Evolutionary conservation across 2,888 invertebrate genomes (phyloP), one percentile per base, ranked within the genome.

Genomic region (Rotaria macrura): DNA sequence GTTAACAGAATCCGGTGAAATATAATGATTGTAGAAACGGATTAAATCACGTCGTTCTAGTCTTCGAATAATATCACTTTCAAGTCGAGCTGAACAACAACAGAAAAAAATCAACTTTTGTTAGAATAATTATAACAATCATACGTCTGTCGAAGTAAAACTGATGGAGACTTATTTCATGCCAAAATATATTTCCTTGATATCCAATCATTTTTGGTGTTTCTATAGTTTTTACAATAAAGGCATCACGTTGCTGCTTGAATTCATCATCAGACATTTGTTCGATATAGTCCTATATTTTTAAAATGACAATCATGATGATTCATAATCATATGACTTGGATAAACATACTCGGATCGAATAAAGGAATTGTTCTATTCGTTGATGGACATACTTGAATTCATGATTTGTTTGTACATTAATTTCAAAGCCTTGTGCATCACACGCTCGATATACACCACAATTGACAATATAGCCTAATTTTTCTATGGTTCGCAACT

Each of bases 401-500:
- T 94, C 94, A 57, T 93, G 89, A 85, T 92, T 92, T 14, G 92
- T 92, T 88, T 93, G 93, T 4, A 93, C 91, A 57, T 92, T 91
- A 38, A 93, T 89, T 43, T 91, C 88, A 47, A 92, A 87, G 0
- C 96, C 96, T 90, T 96, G 95, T 10, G 90, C 90, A 0, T 94
- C 94, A 17, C 96, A 95, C 9, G 96, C 93, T 9, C 72, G 72
- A 38, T 23, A 17, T 23, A 95, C 92, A 0, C 95, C 95, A 89
- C 95, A 95, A 91, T 94, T 95, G 84, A 98, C 97, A 88, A 98
- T 96, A 90, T 98, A 98, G 29, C 97, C 93, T 84, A 92, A 89
- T 87, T 92, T 92, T 88, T 92, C 92, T 87, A 95, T 94, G 2
- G 97, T 98, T 89, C 97, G 92, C 43, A 98, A 93, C 85, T 94